phyloP scores from a whole-genome alignment of 2,888 invertebrate genomes.

The Aphidius colemani region DNA sequence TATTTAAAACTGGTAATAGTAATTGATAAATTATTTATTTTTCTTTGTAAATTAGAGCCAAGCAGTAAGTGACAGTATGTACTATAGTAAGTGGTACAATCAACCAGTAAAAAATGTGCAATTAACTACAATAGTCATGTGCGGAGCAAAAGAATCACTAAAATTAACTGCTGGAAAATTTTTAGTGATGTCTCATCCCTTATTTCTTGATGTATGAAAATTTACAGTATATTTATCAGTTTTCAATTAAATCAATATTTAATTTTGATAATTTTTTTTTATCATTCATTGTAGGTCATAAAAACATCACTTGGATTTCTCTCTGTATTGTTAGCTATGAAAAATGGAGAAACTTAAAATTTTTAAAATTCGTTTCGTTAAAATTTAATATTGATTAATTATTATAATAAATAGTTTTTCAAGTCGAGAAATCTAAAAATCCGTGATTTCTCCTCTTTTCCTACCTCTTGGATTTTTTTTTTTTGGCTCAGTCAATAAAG shows the following conservation, averaged over 20 bases:
- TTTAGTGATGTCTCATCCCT: constrained; percentile 21
- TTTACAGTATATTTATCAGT: neutral
- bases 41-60: constrained; percentile 22
- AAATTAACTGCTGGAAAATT: constrained; percentile 33
- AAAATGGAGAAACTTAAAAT: neutral
- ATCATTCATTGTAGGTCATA: constrained; percentile 30
- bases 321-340: constrained; percentile 36
- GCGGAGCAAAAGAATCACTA: constrained; percentile 23
- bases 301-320: constrained; percentile 37
- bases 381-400: no score
- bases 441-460: no score
- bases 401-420: no score
- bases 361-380: no score
- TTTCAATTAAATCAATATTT: neutral
- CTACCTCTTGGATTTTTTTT: no score
- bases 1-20: neutral
- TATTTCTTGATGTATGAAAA: constrained; percentile 24
- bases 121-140: constrained; percentile 25
- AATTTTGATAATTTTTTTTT: neutral
- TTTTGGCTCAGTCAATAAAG: no score
- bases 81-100: constrained; percentile 30
- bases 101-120: constrained; percentile 20
- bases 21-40: neutral
- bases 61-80: constrained; percentile 19
- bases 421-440: no score